Conservation (phyloP, 2,797 vertebrate genomes). For the Bryconaethiops microstoma region DNA sequence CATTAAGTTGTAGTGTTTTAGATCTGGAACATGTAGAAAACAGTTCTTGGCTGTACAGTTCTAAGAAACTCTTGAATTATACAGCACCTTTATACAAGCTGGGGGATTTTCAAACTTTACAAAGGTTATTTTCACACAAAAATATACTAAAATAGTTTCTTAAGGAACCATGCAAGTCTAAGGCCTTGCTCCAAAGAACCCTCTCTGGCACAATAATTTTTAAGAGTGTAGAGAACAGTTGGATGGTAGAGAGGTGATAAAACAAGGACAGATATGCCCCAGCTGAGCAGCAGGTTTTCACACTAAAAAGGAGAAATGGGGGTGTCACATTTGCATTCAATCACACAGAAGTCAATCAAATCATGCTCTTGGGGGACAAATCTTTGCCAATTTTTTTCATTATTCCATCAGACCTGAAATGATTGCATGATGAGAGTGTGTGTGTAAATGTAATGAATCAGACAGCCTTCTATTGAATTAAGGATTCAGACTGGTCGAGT, state of each 20-base stretch:
- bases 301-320: slow-evolving; percentile 1
- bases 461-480: slow-evolving; percentile 33
- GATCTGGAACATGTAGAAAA: slow-evolving; percentile 7
- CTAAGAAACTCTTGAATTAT: too few relatives aligned
- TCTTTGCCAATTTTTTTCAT: slow-evolving; percentile 20
- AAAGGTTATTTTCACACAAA: too few relatives aligned
- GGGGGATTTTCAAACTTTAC: too few relatives aligned
- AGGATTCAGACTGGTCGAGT: slow-evolving; percentile 29
- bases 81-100: too few relatives aligned
- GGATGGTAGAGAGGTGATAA: slow-evolving; percentile 6
- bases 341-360: slow-evolving; percentile 31
- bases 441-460: slow-evolving; percentile 37
- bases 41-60: not conserved
- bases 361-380: slow-evolving; percentile 21
- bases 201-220: not conserved
- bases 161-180: not conserved
- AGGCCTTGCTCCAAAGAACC: not conserved
- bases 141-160: not conserved
- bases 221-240: not conserved
- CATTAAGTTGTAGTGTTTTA: not conserved
- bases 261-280: slow-evolving; percentile 1
- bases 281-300: slow-evolving; percentile 15
- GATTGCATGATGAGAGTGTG: not conserved
- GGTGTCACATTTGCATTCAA: slow-evolving; percentile 40
- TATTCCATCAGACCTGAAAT: slow-evolving; percentile 22